Percentiles rank a stretch among this genome's conserved stretches.
Conservation (phyloP, 1,140 invertebrate genomes). For the Pogonognathellus flavescens region DNA sequence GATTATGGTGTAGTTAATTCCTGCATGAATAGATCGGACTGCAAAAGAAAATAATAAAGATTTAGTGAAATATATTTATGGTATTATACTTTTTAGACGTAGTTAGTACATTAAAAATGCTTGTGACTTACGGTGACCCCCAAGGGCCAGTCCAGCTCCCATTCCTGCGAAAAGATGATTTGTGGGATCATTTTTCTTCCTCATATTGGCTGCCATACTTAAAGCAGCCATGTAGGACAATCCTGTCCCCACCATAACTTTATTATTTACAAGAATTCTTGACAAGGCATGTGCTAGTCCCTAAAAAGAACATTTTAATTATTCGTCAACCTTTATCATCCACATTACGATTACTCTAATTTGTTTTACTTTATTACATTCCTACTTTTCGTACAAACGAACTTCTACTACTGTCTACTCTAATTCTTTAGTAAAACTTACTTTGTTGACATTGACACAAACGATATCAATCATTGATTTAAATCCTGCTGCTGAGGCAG, state of each 20-base stretch:
- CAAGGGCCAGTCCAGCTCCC: constrained; percentile 44
- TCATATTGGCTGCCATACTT: background rate
- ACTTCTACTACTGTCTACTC: no score
- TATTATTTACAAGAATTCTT: constrained; percentile 26
- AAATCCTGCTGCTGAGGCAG: background rate
- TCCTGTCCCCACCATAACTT: constrained; percentile 57
- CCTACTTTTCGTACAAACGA: no score
- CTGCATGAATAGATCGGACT: background rate
- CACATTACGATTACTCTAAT: no score
- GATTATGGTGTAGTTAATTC: background rate
- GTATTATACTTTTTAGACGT: no score
- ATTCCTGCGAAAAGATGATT: constrained; percentile 18
- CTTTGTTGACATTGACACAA: background rate
- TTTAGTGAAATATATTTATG: no score
- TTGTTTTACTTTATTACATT: no score
- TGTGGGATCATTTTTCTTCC: constrained; percentile 45
- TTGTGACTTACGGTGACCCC: constrained; percentile 24
- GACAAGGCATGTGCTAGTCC: constrained; percentile 6
- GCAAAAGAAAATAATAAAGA: background rate
- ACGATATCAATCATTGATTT: constrained; percentile 36
- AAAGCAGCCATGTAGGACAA: constrained; percentile 51
- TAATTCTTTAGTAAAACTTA: background rate
- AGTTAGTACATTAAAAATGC: no score
- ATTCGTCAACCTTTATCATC: no score
- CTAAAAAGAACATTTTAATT: constrained; percentile 32